phyloP scores from a whole-genome alignment of 1,140 invertebrate genomes.

The Zaprionus kolodkinae region DNA sequence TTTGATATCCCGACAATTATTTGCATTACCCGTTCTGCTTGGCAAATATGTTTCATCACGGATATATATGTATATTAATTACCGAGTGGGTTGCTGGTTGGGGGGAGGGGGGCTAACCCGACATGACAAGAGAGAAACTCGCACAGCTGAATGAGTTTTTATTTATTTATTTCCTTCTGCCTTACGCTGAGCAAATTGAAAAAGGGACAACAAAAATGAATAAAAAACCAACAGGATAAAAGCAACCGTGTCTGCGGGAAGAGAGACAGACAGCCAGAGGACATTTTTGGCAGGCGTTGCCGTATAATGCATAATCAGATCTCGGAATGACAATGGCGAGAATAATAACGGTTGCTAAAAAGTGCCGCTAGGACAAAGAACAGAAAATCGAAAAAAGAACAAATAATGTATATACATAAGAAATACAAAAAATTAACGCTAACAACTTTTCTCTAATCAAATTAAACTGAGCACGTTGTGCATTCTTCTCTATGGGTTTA shows the following conservation, averaged over 20 bases:
- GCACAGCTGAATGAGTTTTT: slow-evolving; percentile 76
- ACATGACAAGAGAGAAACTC: slow-evolving; percentile 52
- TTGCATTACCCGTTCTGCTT: slow-evolving; percentile 67
- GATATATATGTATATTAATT: slow-evolving; percentile 71
- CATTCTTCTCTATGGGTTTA: slow-evolving; percentile 36
- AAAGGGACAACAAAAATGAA: slow-evolving; percentile 55
- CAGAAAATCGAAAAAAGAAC: slow-evolving; percentile 49
- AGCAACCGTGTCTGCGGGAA: not conserved
- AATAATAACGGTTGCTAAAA: slow-evolving; percentile 62
- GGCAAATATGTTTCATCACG: slow-evolving; percentile 68
- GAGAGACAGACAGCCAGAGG: slow-evolving; percentile 34
- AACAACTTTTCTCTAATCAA: slow-evolving; percentile 65
- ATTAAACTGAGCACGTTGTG: slow-evolving; percentile 55
- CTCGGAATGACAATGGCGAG: slow-evolving; percentile 68
- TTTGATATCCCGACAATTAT: slow-evolving; percentile 56
- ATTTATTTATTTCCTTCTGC: slow-evolving; percentile 39
- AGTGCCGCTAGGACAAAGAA: slow-evolving; percentile 63
- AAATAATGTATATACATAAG: slow-evolving; percentile 11
- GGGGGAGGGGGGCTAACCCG: slow-evolving; percentile 24
- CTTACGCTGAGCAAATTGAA: slow-evolving; percentile 63
- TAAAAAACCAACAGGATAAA: slow-evolving; percentile 47
- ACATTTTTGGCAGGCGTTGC: slow-evolving; percentile 45
- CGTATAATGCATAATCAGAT: slow-evolving; percentile 70
- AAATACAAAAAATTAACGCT: slow-evolving; percentile 74
- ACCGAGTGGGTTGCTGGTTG: slow-evolving; percentile 56